A percentile compares a stretch with the other conserved stretches of the same genome.
These are phyloP conservation scores for Sylvia borin DNA, from an alignment of 2,797 vertebrate genomes.

Conservation along the genomic window DNA sequence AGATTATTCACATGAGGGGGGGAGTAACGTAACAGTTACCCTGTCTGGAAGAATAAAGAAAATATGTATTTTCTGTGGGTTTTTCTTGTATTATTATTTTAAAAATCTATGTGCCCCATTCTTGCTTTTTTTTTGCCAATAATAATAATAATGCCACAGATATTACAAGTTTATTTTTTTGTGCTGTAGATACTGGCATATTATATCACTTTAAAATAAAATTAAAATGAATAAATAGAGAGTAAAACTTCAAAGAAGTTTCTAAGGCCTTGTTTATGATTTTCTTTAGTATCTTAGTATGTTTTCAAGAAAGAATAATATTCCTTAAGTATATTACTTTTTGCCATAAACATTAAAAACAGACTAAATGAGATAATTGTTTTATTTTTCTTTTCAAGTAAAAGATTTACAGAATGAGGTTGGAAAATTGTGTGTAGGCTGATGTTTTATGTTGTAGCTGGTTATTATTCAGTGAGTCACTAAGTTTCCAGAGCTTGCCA, in stretches of 20 bases:
- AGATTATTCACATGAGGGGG: neutral
- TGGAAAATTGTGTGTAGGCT: constrained; percentile 79
- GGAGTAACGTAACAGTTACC: neutral
- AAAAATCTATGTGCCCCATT: neutral
- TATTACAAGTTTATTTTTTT: neutral
- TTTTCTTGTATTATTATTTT: neutral
- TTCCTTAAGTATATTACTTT: neutral
- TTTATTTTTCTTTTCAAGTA: constrained; percentile 73
- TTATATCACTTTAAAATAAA: neutral
- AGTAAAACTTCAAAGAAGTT: neutral
- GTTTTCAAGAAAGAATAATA: constrained; percentile 14
- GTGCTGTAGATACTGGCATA: neutral
- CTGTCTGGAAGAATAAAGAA: neutral
- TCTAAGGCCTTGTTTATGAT: neutral
- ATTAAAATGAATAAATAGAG: neutral
- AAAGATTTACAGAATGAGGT: constrained; percentile 74
- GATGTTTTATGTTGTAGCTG: constrained; percentile 73
- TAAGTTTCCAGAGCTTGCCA: constrained; percentile 79
- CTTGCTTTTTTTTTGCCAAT: neutral
- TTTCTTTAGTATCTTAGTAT: neutral
- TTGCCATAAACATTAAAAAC: constrained; percentile 28
- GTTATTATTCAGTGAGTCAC: constrained; percentile 79
- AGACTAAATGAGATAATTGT: constrained; percentile 38
- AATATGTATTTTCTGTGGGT: neutral
- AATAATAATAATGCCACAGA: neutral